Conservation (phyloP, 2,797 vertebrate genomes). For the Channallabes apus region DNA sequence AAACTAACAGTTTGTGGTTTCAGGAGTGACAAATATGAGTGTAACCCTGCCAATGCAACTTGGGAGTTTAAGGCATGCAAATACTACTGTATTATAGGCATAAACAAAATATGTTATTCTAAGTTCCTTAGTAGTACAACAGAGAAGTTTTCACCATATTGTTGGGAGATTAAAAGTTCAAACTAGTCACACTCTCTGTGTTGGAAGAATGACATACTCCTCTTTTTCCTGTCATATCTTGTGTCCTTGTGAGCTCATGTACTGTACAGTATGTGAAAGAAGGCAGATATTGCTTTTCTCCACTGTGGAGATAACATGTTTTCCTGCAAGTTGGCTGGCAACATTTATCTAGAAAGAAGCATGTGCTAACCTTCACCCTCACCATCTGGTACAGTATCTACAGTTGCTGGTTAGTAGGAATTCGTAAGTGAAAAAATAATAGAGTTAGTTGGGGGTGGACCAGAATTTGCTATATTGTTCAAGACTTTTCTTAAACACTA, state of each 20-base stretch:
- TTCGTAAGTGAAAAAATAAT: too few species aligned
- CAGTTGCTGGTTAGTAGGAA: background rate
- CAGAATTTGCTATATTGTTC: background rate
- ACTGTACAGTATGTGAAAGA: background rate
- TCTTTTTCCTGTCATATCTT: background rate
- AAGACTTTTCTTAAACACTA: background rate
- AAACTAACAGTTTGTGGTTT: background rate
- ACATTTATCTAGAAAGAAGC: background rate
- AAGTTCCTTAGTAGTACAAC: background rate
- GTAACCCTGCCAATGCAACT: background rate
- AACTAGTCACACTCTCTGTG: background rate
- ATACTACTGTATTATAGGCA: background rate
- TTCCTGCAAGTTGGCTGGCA: background rate
- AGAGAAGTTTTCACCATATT: background rate
- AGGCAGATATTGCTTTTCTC: background rate
- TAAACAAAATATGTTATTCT: background rate
- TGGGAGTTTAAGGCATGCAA: background rate
- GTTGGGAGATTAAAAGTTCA: background rate
- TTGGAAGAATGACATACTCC: background rate
- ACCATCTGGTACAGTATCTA: background rate
- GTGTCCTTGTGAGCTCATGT: background rate
- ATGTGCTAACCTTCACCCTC: background rate
- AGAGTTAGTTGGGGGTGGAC: too few species aligned
- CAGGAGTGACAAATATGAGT: background rate
- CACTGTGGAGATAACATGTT: background rate